These are phyloP conservation scores for Tachuris rubrigastra DNA, from an alignment of 2,113 vertebrate genomes.

Conservation along the genomic window DNA sequence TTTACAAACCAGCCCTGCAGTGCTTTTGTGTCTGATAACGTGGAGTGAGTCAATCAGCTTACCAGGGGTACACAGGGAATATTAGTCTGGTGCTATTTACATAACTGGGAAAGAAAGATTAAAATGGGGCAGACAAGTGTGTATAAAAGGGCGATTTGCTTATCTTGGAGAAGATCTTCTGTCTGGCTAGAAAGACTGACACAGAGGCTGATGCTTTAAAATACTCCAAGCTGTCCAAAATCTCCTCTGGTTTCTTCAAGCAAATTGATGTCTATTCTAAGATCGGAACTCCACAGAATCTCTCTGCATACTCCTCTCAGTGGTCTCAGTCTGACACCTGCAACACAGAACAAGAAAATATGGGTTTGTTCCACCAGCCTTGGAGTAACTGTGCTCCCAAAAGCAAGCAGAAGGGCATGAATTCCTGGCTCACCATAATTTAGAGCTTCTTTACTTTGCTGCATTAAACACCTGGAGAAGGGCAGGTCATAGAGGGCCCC, in stretches of 20 bases:
- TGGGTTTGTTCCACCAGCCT: not conserved
- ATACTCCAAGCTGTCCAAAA: not conserved
- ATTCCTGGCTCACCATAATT: not conserved
- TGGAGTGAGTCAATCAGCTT: not conserved
- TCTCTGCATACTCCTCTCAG: not conserved
- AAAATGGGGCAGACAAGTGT: not conserved
- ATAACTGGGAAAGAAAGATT: constrained; percentile 6
- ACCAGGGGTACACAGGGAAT: not conserved
- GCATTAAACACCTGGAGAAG: not conserved
- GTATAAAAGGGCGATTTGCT: not conserved
- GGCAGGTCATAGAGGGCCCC: too few relatives aligned
- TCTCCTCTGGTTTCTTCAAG: not conserved
- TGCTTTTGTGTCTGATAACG: not conserved
- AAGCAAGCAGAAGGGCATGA: not conserved
- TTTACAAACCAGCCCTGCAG: not conserved
- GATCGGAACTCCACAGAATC: not conserved
- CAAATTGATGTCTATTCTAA: fast-evolving
- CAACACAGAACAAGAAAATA: not conserved
- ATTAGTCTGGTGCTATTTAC: not conserved
- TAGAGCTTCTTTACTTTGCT: not conserved
- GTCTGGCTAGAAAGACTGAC: not conserved
- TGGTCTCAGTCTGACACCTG: not conserved
- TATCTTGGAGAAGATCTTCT: not conserved
- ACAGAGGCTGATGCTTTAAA: not conserved
- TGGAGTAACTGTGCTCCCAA: not conserved